Conservation (phyloP, 2,797 vertebrate genomes). For the Cirrhinus molitorella region DNA sequence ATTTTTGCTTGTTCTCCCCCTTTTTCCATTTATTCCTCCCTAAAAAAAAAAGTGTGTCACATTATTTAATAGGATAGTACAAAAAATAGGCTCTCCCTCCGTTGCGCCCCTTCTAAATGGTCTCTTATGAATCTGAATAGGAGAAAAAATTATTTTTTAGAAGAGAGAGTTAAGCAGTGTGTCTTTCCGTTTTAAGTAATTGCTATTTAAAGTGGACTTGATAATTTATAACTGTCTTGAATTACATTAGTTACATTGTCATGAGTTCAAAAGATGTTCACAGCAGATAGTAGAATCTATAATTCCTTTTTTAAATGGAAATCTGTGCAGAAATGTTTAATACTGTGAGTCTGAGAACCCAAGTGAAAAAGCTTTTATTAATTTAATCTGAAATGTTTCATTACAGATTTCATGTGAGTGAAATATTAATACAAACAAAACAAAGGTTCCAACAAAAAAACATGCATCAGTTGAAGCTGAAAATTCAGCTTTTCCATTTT, state of each 20-base stretch:
- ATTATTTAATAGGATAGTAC: slow-evolving; percentile 70
- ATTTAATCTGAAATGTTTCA: not conserved
- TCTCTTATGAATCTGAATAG: slow-evolving; percentile 46
- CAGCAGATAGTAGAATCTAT: slow-evolving; percentile 48
- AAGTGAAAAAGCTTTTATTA: not conserved
- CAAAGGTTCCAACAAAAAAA: too few relatives aligned
- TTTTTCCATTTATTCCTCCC: not conserved
- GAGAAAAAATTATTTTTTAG: slow-evolving; percentile 43
- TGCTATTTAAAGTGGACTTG: slow-evolving; percentile 76
- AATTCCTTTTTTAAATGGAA: slow-evolving; percentile 5
- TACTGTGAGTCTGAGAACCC: not conserved
- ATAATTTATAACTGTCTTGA: slow-evolving; percentile 71
- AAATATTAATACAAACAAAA: too few relatives aligned
- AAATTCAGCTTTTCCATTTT: too few relatives aligned
- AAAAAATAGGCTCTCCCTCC: slow-evolving; percentile 58
- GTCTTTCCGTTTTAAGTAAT: slow-evolving; percentile 56
- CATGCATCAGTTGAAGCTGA: too few relatives aligned
- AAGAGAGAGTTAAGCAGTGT: slow-evolving; percentile 33
- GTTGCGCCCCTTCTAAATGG: slow-evolving; percentile 55
- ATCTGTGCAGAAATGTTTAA: not conserved
- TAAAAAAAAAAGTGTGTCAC: slow-evolving; percentile 60
- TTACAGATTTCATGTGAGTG: not conserved
- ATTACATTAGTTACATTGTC: slow-evolving; percentile 72
- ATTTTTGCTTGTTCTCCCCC: slow-evolving; percentile 17
- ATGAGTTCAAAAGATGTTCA: slow-evolving; percentile 60